Evolutionary conservation across 2,888 invertebrate species (phyloP).

Genomic region (Eucera pruinosa): DNA sequence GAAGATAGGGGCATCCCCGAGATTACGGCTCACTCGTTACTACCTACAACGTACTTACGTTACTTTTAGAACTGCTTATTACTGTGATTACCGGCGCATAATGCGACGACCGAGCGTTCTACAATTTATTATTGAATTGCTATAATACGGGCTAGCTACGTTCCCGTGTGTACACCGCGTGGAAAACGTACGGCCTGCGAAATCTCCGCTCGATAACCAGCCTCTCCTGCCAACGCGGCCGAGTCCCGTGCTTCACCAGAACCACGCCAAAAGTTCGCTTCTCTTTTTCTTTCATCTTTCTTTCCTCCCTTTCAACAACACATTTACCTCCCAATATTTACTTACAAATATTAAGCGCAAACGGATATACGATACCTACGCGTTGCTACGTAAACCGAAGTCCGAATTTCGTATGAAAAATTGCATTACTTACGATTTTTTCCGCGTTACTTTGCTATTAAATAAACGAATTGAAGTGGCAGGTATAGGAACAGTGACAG

Average conservation of each 20-base stretch:
- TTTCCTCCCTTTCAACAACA: no score
- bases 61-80: slow-evolving; percentile 83
- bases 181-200: slow-evolving; percentile 50
- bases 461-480: no score
- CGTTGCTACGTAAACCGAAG: background rate
- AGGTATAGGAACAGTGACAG: no score
- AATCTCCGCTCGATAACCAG: slow-evolving; percentile 14
- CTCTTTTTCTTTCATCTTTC: background rate
- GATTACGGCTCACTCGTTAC: slow-evolving; percentile 81
- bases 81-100: slow-evolving; percentile 82
- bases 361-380: background rate
- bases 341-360: no score
- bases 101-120: slow-evolving; percentile 77
- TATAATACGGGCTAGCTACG: slow-evolving; percentile 72
- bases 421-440: no score
- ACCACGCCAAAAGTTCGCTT: slow-evolving; percentile 6
- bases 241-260: background rate
- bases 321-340: no score
- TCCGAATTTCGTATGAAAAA: no score
- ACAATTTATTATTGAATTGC: slow-evolving; percentile 82
- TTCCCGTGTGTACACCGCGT: slow-evolving; percentile 40
- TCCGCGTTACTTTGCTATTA: no score
- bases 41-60: slow-evolving; percentile 82
- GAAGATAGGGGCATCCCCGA: slow-evolving; percentile 71
- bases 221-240: background rate